Evolutionary conservation across 1,140 invertebrate species (phyloP), one percentile per base, ranked within the genome.

Genomic region (Chelonus insularis): DNA sequence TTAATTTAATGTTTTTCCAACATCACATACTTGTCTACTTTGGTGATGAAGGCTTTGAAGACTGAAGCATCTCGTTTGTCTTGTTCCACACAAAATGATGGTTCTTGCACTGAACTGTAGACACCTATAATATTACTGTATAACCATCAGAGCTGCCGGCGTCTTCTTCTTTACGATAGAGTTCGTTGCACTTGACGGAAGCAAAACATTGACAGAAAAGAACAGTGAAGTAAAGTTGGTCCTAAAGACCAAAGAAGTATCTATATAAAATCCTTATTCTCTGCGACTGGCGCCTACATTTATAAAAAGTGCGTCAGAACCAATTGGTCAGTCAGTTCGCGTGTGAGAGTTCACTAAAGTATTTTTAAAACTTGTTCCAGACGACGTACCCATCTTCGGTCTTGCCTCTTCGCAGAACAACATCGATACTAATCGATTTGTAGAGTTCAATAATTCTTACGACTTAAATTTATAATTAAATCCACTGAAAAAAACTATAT

Each of bases 311-410:
- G 25, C n/a, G 9, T 14, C 14, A 37, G 34, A 37, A 50, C 34
- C 20, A 51, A 50, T 41, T 48, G 60, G 21, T 36, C 57, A 48
- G 57, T 58, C 61, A 56, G 47, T 56, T 41, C 62, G 59, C 55
- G 59, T 37, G 48, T 63, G 23, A 34, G 29, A 62, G 63, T 64
- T 63, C 52, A 57, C 50, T 39, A 57, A 68, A 64, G 67, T 72
- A 72, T 72, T 70, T 70, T 70, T 72, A 70, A 72, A 70, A 70
- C 68, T 51, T 14, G 57, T 58, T 58, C 32, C 43, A 36, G 43
- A 50, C 43, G n/a, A 34, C 41, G 16, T 16, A 14, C 23, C 57
- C 57, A 58, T 58, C 12, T 58, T 58, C 4, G 43, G 57, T 18
- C 34, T 48, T 41, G 29, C 43, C 32, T 32, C 18, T 58, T 58